Base-by-base conservation (phyloP, 1,140 invertebrate genomes). In the Arion vulgaris region DNA sequence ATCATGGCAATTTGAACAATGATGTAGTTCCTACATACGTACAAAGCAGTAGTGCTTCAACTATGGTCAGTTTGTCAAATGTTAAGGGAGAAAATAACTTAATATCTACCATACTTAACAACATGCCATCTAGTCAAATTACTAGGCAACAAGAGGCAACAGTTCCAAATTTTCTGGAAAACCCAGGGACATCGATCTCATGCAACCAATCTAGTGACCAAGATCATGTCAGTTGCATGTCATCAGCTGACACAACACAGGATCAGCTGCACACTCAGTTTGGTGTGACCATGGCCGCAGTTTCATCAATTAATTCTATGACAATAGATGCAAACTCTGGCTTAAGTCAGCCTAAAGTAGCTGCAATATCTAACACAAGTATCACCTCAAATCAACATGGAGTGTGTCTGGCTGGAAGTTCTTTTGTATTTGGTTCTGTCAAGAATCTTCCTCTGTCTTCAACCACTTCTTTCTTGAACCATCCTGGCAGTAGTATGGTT, bases 121-220 rank as follows among this genome's bases (percentile, higher is more conserved):
- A 19, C 32, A 79, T 68, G 1, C 7, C 15, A 39, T 53, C 74
- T 41, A 39, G 13, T 53, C 41, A 79, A 53, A 32, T 34, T 57
- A 39, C 17, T 26, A 73, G 41, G 15, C 71, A 73, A 28, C 74
- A 5, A 23, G 1, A 28, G 1, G 23, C 41, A 34, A 66, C 77
- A 49, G 68, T 80, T 26, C 78, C 78, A 34, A 80, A 80, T 80
- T 80, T 80, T 28, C 68, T 80, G 1, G 66, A 80, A n/a, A 72
- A 49, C 39, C 77, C 77, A 26, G 39, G 34, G 7, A 39, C 62
- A 13, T 1, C 38, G 11, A n/a, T 66, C 53, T 69, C 78, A 51
- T 38, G 57, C 26, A 68, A 34, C 34, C 32, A 5, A 4, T 5
- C 57, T 23, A 79, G 23, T 28, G 19, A 79, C 41, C 32, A 41